phyloP scores from a whole-genome alignment of 2,888 invertebrate genomes.

The Drosophila neotestacea region DNA sequence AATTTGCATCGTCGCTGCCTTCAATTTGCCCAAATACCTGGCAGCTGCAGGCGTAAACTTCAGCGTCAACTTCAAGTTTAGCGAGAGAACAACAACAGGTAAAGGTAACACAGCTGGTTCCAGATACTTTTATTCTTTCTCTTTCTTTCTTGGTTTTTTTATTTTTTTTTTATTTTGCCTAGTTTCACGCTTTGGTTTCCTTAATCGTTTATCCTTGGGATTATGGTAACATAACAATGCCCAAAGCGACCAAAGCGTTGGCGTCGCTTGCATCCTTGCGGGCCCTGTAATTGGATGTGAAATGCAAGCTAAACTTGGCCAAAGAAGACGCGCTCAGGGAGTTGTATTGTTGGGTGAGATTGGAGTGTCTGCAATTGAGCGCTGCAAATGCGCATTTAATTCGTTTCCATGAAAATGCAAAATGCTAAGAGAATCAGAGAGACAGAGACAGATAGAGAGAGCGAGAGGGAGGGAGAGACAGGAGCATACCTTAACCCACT shows the following conservation, averaged over 20 bases:
- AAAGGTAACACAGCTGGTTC: slow-evolving; percentile 42
- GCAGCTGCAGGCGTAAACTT: slow-evolving; percentile 48
- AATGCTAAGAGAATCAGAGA: slow-evolving; percentile 6
- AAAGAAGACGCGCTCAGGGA: slow-evolving; percentile 23
- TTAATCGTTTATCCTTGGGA: slow-evolving; percentile 75
- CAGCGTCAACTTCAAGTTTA: slow-evolving; percentile 25
- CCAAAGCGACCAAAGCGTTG: slow-evolving; percentile 63
- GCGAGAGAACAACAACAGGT: slow-evolving; percentile 24
- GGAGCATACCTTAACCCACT: slow-evolving; percentile 51
- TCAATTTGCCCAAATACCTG: slow-evolving; percentile 58
- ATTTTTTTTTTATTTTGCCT: slow-evolving; percentile 44
- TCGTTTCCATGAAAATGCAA: slow-evolving; percentile 59
- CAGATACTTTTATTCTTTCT: slow-evolving; percentile 14
- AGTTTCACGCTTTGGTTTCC: slow-evolving; percentile 73
- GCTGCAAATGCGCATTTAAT: slow-evolving; percentile 76
- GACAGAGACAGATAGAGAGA: slow-evolving; percentile 21
- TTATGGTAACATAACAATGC: slow-evolving; percentile 78
- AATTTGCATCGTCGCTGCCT: slow-evolving; percentile 73
- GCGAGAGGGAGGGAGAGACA: slow-evolving; percentile 2
- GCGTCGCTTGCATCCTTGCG: slow-evolving; percentile 57
- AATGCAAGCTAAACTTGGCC: slow-evolving; percentile 56
- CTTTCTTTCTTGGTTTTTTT: slow-evolving; percentile 5
- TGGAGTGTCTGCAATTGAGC: slow-evolving; percentile 64
- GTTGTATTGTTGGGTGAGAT: slow-evolving; percentile 18
- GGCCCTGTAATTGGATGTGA: slow-evolving; percentile 71